Base-by-base conservation (phyloP, 2,888 invertebrate species). In the Xiphydria camelus region DNA sequence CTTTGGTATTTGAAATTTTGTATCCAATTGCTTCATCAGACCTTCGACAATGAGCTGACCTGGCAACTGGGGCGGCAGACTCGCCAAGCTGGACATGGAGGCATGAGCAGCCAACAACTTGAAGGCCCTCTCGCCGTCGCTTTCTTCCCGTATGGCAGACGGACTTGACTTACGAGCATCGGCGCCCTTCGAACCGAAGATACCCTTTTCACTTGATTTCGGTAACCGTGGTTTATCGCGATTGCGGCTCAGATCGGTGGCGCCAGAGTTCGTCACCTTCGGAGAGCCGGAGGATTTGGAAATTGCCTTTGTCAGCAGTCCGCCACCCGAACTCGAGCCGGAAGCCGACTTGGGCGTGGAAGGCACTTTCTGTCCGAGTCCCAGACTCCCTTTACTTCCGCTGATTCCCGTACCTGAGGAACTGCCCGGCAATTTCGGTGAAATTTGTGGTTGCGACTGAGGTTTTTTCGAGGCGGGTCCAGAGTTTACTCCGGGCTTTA, bases 1-100 rank as follows among this genome's bases (percentile, higher is more conserved):
- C 76, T 91, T 92, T 1, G 91, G 91, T 63, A 92, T 92, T 78
- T 92, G 92, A 77, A 91, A 92, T 66, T 89, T 91, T 45, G 87
- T 87, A 61, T 91, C 87, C 22, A 88, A 74, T 6, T 88, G 85
- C 64, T 90, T 91, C 61, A 88, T 88, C 42, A 89, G 78, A 6
- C 89, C 87, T 63, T 89, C 89, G 62, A 88, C 83, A 40, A 83
- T 77, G 55, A 84, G 79, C 41, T 83, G 83, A 12, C 86, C 80
- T 2, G 85, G 83, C 6, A 83, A 81, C 47, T 83, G 81, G 19
- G 85, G 80, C 1, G 71, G 62, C 4, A 70, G 37, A 40, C 53
- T 65, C 5, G 70, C 61, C 19, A 76, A 46, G 32, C 57, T 67
- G 1, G 74, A 64, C 71, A 83, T 83, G 1, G 83, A 78, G 3